Evolutionary conservation across 1,140 invertebrate genomes (phyloP).

Genomic region (Drosophila trapezifrons): DNA sequence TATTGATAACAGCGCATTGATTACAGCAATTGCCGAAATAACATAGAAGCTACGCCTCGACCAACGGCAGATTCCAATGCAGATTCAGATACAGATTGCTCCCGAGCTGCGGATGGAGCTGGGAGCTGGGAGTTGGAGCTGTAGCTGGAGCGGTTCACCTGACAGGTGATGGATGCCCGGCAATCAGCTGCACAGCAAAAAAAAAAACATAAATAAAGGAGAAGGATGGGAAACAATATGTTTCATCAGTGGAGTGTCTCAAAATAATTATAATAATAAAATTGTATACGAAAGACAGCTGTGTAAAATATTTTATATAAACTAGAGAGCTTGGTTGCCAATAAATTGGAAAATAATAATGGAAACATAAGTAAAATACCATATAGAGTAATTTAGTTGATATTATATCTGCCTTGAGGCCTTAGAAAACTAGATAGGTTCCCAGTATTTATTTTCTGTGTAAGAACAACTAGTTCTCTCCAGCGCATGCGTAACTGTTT

Average conservation of each 20-base stretch:
- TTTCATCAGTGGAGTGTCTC: not conserved
- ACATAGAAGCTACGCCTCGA: slow-evolving; percentile 34
- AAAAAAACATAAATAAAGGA: not conserved
- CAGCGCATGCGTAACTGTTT: slow-evolving; percentile 78
- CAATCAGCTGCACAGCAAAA: slow-evolving; percentile 42
- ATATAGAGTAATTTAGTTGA: too few relatives aligned
- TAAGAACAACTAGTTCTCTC: slow-evolving; percentile 56
- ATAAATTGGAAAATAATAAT: too few relatives aligned
- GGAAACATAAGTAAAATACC: too few relatives aligned
- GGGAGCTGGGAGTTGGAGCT: not conserved
- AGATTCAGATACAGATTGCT: slow-evolving; percentile 36
- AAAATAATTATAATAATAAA: not conserved
- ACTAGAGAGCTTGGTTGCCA: too few relatives aligned
- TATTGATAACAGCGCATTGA: slow-evolving; percentile 65
- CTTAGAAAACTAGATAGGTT: too few relatives aligned
- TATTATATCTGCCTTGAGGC: too few relatives aligned
- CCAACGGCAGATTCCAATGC: slow-evolving; percentile 53
- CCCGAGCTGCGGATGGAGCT: slow-evolving; percentile 5
- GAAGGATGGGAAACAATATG: slow-evolving; percentile 1
- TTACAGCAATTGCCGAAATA: slow-evolving; percentile 66
- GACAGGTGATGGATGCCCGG: slow-evolving; percentile 60
- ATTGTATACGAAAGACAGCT: not conserved
- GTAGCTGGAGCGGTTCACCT: slow-evolving; percentile 7
- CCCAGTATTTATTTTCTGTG: not conserved
- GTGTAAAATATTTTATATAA: not conserved